Percentiles rank a stretch among this genome's conserved stretches.
Conservation (phyloP, 2,113 vertebrate genomes). For the Engraulis encrasicolus region DNA sequence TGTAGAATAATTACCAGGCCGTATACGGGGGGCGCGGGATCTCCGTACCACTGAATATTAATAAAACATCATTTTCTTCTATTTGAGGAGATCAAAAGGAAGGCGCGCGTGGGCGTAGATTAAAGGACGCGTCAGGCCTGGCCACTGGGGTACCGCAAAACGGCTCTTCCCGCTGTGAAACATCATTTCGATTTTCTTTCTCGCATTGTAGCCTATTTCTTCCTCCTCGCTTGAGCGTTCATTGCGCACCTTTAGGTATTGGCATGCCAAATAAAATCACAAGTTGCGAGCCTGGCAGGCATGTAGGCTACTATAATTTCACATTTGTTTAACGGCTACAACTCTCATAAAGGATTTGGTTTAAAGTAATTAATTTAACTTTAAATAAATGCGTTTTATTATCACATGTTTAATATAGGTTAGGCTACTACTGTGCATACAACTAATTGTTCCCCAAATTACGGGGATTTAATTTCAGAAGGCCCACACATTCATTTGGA, state of each 20-base stretch:
- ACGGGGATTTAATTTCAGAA: neutral
- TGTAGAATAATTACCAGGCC: slow-evolving; percentile 33
- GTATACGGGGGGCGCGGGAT: slow-evolving; percentile 9
- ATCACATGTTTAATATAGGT: neutral
- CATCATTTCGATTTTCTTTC: slow-evolving; percentile 13
- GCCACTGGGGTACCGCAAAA: neutral
- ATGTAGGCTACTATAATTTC: neutral
- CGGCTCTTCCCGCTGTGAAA: neutral
- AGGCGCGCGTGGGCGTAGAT: slow-evolving; percentile 3
- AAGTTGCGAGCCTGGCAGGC: neutral
- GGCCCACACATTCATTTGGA: neutral
- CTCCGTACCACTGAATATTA: slow-evolving; percentile 38
- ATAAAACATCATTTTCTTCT: slow-evolving; percentile 31
- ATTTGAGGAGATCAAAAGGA: slow-evolving; percentile 43
- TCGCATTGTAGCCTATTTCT: neutral
- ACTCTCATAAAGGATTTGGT: neutral
- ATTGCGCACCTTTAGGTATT: neutral
- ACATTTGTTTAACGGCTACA: neutral
- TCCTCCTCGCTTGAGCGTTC: neutral
- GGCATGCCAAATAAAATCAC: neutral
- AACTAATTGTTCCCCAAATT: neutral
- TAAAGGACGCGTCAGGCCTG: slow-evolving; percentile 27
- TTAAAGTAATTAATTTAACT: neutral
- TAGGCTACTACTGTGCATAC: neutral
- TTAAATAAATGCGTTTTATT: neutral